These are phyloP conservation scores for Lissonota sp. DNA, from an alignment of 2,888 invertebrate genomes.

Conservation along the genomic window DNA sequence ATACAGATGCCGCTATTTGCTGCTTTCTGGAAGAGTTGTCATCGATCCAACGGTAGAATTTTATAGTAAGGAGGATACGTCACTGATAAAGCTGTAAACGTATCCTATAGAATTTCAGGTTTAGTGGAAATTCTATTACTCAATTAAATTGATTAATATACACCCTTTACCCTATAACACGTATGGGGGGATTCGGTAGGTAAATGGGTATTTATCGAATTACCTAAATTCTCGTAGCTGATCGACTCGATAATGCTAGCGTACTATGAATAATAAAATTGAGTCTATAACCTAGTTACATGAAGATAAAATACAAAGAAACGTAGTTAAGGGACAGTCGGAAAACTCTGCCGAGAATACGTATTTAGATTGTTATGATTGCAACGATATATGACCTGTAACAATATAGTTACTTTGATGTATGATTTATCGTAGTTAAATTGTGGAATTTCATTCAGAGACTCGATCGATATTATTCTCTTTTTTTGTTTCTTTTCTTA, in stretches of 20 bases:
- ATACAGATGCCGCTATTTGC: too few species aligned
- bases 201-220: background rate
- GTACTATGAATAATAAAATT: background rate
- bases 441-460: background rate
- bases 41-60: too few species aligned
- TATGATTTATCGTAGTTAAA: constrained; percentile 45
- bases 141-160: too few species aligned
- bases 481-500: background rate
- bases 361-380: constrained; percentile 49
- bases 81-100: too few species aligned
- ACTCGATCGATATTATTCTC: background rate
- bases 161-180: too few species aligned
- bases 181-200: too few species aligned
- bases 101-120: too few species aligned
- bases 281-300: background rate
- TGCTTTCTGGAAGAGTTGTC: too few species aligned
- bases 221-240: constrained; percentile 11
- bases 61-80: too few species aligned
- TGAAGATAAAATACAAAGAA: background rate
- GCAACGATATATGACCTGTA: constrained; percentile 8
- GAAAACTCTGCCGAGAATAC: constrained; percentile 27
- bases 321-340: constrained; percentile 21
- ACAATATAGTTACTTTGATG: constrained; percentile 36
- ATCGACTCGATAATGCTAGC: constrained; percentile 16
- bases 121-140: too few species aligned